A percentile compares a stretch with the other conserved stretches of the same genome.
These are phyloP conservation scores for Eristalis arbustorum DNA, from an alignment of 2,888 invertebrate species.

Conservation along the genomic window DNA sequence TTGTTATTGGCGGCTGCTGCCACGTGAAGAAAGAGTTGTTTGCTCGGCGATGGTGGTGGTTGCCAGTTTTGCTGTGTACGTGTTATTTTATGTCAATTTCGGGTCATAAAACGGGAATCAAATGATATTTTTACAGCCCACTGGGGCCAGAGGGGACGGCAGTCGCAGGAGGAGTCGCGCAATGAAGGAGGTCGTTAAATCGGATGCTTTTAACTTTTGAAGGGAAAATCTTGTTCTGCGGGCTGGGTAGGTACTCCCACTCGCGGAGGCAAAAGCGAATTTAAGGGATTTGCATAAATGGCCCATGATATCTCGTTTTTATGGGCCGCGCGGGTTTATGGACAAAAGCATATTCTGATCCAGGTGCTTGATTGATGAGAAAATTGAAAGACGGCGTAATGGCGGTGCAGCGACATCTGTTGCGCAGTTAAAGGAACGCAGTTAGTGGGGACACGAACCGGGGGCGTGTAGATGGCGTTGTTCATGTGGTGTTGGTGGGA, in stretches of 20 bases:
- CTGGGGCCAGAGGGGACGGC: neutral
- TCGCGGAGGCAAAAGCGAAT: neutral
- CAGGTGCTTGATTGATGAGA: neutral
- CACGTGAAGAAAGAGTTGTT: neutral
- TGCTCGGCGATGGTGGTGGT: neutral
- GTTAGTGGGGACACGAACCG: neutral
- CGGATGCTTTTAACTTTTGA: slow-evolving; percentile 9
- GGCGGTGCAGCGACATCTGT: neutral
- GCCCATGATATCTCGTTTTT: neutral
- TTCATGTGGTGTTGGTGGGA: no score
- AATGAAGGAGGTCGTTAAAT: slow-evolving; percentile 22
- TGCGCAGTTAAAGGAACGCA: neutral
- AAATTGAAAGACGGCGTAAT: neutral
- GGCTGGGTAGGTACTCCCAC: no score
- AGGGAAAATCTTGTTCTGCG: neutral
- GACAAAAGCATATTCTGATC: neutral
- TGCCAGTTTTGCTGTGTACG: neutral
- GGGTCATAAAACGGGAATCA: slow-evolving; percentile 26
- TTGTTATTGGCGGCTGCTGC: no score
- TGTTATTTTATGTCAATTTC: slow-evolving; percentile 17
- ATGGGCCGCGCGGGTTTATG: neutral
- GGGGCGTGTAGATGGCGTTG: no score
- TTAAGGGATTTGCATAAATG: neutral
- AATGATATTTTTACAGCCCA: slow-evolving; percentile 35
- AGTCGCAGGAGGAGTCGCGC: neutral